These are phyloP conservation scores for Octodon degus DNA, from an alignment of 2,113 vertebrate genomes.

Conservation along the genomic window DNA sequence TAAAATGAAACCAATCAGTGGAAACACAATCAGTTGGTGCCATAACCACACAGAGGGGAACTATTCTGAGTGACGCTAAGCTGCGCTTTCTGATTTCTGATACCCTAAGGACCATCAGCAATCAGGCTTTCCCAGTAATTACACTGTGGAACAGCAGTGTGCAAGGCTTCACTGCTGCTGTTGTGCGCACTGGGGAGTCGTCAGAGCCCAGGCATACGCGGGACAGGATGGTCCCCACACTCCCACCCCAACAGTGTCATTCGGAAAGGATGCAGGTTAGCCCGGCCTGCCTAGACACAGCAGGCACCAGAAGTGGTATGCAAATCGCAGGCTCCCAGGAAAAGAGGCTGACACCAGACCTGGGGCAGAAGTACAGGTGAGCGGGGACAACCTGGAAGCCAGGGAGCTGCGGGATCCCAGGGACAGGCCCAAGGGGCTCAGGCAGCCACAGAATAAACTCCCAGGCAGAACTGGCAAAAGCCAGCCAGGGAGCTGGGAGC, in stretches of 20 bases:
- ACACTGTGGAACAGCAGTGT: neutral
- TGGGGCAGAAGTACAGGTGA: neutral
- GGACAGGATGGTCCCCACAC: neutral
- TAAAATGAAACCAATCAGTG: neutral
- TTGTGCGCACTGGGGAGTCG: neutral
- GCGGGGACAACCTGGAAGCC: neutral
- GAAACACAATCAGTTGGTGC: neutral
- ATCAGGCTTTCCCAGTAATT: neutral
- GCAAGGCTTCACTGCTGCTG: neutral
- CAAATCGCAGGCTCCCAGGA: neutral
- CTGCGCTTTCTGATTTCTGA: neutral
- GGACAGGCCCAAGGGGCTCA: neutral
- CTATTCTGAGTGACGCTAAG: neutral
- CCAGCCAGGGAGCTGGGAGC: accelerated
- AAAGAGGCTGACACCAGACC: neutral
- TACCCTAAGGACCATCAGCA: neutral
- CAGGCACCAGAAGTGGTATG: accelerated
- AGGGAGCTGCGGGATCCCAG: neutral
- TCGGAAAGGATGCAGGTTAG: neutral
- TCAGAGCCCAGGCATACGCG: neutral
- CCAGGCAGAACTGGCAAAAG: too few species aligned
- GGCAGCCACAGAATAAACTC: neutral
- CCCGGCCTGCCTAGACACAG: neutral
- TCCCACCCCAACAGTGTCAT: neutral
- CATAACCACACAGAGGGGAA: neutral